A percentile compares a stretch with the other conserved stretches of the same genome.
These are phyloP conservation scores for Agrypnia vestita DNA, from an alignment of 1,140 invertebrate genomes.

Conservation along the genomic window DNA sequence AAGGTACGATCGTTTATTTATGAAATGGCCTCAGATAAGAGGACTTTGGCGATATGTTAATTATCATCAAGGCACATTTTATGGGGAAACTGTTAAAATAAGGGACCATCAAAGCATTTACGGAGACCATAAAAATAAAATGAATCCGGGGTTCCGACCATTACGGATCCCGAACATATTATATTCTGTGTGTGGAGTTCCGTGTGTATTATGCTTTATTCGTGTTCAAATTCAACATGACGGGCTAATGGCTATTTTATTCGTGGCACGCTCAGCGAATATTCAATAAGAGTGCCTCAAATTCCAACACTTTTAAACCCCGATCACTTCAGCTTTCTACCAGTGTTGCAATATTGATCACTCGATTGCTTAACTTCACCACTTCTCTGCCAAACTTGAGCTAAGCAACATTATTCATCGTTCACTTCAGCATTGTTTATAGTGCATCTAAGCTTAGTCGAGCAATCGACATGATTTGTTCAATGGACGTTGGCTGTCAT, in stretches of 20 bases:
- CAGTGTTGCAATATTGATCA: too few relatives aligned
- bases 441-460: too few relatives aligned
- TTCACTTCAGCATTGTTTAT: too few relatives aligned
- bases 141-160: constrained; percentile 31
- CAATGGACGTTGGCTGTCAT: too few relatives aligned
- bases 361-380: too few relatives aligned
- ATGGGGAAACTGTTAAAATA: constrained; percentile 23
- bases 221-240: constrained; percentile 22
- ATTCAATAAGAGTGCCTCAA: not conserved
- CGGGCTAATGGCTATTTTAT: not conserved
- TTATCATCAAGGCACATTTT: constrained; percentile 32
- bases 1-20: constrained; percentile 28
- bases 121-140: constrained; percentile 32
- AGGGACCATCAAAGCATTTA: constrained; percentile 32
- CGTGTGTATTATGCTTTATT: constrained; percentile 25
- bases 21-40: constrained; percentile 28
- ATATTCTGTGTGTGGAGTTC: not conserved
- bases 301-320: too few relatives aligned
- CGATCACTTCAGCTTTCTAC: too few relatives aligned
- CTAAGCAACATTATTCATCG: too few relatives aligned
- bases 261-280: not conserved
- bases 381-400: too few relatives aligned
- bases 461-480: too few relatives aligned
- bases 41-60: constrained; percentile 37
- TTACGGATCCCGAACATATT: not conserved